These are phyloP conservation scores for Pyrrhia umbra DNA, from an alignment of 2,888 invertebrate genomes.

Conservation along the genomic window DNA sequence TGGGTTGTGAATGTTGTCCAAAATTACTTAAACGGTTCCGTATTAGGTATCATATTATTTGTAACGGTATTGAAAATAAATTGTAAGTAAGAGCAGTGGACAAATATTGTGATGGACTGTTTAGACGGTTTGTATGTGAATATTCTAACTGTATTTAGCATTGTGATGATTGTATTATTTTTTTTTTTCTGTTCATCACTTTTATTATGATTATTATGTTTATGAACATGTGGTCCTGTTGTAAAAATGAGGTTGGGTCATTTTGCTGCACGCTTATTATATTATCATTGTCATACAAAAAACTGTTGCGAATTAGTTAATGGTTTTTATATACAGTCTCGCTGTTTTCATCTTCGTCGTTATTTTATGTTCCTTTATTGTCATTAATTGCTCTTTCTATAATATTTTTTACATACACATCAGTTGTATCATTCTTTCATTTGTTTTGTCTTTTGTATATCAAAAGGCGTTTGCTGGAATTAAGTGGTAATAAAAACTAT, in stretches of 20 bases:
- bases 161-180: slow-evolving; percentile 25
- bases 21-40: slow-evolving; percentile 56
- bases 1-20: slow-evolving; percentile 53
- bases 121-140: slow-evolving; percentile 43
- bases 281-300: slow-evolving; percentile 3
- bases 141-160: slow-evolving; percentile 43
- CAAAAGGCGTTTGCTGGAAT: neutral
- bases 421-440: neutral
- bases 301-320: neutral
- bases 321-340: neutral
- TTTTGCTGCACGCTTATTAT: slow-evolving; percentile 28
- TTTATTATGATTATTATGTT: slow-evolving; percentile 35
- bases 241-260: slow-evolving; percentile 24
- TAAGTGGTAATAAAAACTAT: neutral
- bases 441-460: neutral
- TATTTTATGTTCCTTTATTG: neutral
- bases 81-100: slow-evolving; percentile 45
- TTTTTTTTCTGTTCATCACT: slow-evolving; percentile 14
- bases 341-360: neutral
- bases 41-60: slow-evolving; percentile 56
- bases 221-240: slow-evolving; percentile 11
- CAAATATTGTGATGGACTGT: slow-evolving; percentile 39
- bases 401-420: neutral
- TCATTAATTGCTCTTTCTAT: neutral
- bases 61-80: slow-evolving; percentile 57